These are phyloP conservation scores for Callocephalon fimbriatum DNA, from an alignment of 2,113 vertebrate genomes.

Conservation along the genomic window DNA sequence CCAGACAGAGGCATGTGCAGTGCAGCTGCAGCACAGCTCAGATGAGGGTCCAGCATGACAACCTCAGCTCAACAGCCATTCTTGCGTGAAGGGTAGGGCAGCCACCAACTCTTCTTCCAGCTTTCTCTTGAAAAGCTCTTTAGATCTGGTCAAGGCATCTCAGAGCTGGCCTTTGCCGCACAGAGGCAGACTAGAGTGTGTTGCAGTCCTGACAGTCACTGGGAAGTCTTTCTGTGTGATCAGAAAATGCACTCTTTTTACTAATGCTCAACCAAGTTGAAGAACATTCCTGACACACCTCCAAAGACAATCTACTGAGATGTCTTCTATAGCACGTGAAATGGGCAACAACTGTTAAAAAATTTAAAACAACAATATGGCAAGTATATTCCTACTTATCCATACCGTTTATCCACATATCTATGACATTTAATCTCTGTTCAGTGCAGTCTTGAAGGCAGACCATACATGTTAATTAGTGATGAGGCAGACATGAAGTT, in stretches of 20 bases:
- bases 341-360: background rate
- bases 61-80: background rate
- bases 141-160: background rate
- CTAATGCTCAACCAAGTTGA: background rate
- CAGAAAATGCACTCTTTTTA: background rate
- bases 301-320: background rate
- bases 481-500: background rate
- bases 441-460: accelerated
- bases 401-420: background rate
- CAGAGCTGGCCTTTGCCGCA: background rate
- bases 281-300: background rate
- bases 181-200: background rate
- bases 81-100: background rate
- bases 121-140: background rate
- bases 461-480: background rate
- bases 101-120: background rate
- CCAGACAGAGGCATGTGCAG: background rate
- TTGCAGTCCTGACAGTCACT: background rate
- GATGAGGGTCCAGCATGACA: background rate
- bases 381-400: background rate
- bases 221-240: background rate
- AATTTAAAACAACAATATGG: background rate
- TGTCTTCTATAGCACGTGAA: background rate
- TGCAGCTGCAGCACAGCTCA: background rate
- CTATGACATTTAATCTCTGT: background rate